phyloP scores from a whole-genome alignment of 2,888 invertebrate species.

The Pseudolycoriella hygida region DNA sequence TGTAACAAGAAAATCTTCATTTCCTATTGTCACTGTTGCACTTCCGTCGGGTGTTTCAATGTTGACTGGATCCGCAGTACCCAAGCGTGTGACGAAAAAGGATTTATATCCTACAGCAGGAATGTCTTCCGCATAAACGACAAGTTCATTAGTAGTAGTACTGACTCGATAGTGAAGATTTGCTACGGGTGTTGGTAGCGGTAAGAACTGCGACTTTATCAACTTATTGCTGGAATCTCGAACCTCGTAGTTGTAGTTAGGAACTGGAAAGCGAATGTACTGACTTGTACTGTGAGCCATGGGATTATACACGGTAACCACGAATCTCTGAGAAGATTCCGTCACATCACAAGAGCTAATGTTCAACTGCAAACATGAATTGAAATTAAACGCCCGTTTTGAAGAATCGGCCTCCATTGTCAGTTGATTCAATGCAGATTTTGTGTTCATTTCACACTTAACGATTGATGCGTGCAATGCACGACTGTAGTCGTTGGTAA shows the following conservation, averaged over 20 bases:
- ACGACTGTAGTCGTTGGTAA: slow-evolving; percentile 75
- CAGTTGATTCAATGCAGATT: slow-evolving; percentile 13
- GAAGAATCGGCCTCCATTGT: slow-evolving; percentile 4
- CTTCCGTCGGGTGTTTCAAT: not conserved
- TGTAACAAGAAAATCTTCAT: slow-evolving; percentile 22
- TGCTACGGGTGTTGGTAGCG: slow-evolving; percentile 37
- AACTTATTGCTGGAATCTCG: slow-evolving; percentile 40
- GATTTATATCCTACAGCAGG: slow-evolving; percentile 52
- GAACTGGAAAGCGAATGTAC: slow-evolving; percentile 46
- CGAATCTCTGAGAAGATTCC: slow-evolving; percentile 41
- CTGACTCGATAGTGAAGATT: slow-evolving; percentile 45
- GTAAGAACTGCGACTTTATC: slow-evolving; percentile 42
- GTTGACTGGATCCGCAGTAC: slow-evolving; percentile 16
- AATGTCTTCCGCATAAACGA: slow-evolving; percentile 46
- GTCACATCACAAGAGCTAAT: slow-evolving; percentile 55
- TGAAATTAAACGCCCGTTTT: slow-evolving; percentile 22
- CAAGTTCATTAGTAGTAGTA: slow-evolving; percentile 43
- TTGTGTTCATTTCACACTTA: slow-evolving; percentile 28
- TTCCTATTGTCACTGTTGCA: slow-evolving; percentile 20
- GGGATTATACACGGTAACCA: slow-evolving; percentile 70
- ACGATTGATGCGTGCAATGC: slow-evolving; percentile 49
- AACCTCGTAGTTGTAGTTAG: slow-evolving; percentile 36
- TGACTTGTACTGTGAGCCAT: slow-evolving; percentile 41
- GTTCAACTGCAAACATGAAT: slow-evolving; percentile 47
- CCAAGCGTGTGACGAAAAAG: slow-evolving; percentile 31